Conservation (phyloP, 2,113 vertebrate species). For the Phrynosoma blainvillii region DNA sequence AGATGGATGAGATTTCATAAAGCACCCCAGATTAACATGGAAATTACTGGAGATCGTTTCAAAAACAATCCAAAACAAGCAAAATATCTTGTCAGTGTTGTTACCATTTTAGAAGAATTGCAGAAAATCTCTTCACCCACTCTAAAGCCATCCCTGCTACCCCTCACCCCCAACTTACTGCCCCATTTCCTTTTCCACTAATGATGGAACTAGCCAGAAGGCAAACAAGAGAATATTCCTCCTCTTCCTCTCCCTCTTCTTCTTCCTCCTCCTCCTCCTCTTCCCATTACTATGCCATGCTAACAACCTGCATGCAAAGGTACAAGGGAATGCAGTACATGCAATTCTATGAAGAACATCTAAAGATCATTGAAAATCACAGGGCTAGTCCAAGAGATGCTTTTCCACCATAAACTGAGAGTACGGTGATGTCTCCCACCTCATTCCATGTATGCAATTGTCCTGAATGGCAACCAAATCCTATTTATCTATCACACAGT, state of each 20-base stretch:
- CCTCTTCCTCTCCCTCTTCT: background rate
- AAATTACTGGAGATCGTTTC: background rate
- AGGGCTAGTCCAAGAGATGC: no score
- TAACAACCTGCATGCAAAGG: background rate
- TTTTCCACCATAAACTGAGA: no score
- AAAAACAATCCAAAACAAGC: background rate
- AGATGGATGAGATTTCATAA: background rate
- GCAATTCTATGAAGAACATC: no score
- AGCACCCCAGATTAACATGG: background rate
- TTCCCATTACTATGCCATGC: background rate
- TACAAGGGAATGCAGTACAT: no score
- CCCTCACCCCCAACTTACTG: background rate
- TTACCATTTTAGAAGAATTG: background rate
- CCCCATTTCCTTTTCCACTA: background rate
- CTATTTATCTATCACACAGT: no score
- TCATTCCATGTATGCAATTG: no score
- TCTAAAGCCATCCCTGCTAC: background rate
- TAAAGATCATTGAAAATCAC: no score
- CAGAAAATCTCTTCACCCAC: background rate
- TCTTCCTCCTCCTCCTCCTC: no score
- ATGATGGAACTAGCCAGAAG: background rate
- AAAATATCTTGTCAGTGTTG: background rate
- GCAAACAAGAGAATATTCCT: no score
- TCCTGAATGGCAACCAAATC: no score
- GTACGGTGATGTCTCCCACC: no score